A percentile compares a stretch with the other conserved stretches of the same genome.
Evolutionary conservation across 2,888 invertebrate species (phyloP).

Genomic region (Tromatobia lineatoria): DNA sequence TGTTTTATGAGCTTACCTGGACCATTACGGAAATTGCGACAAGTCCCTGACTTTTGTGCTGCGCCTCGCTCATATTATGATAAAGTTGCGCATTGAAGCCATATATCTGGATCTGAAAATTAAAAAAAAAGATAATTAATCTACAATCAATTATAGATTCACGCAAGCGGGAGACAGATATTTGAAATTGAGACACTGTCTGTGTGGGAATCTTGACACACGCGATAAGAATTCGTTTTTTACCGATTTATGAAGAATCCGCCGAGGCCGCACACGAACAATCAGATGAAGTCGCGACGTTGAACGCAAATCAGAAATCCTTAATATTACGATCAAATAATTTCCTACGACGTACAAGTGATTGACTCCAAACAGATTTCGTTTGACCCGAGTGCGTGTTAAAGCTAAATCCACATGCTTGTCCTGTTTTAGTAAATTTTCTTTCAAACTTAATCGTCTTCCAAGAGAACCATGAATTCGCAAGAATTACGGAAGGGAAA

Average conservation of each 20-base stretch:
- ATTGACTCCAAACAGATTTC: background rate
- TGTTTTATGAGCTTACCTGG: slow-evolving; percentile 90
- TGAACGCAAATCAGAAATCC: background rate
- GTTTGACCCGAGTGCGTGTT: background rate
- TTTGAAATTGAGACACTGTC: no score
- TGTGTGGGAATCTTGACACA: no score
- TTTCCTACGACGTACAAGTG: background rate
- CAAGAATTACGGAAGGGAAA: no score
- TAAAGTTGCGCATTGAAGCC: slow-evolving; percentile 99
- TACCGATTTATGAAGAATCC: background rate
- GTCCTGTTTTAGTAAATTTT: no score
- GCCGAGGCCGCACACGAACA: background rate
- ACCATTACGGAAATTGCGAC: slow-evolving; percentile 98
- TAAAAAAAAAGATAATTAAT: slow-evolving; percentile 60
- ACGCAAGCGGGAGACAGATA: background rate
- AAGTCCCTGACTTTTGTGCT: slow-evolving; percentile 98
- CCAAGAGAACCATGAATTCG: no score
- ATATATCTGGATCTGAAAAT: slow-evolving; percentile 96
- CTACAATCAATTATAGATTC: background rate
- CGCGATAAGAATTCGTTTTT: no score
- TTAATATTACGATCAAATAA: background rate
- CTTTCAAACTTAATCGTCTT: no score
- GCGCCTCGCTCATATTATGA: slow-evolving; percentile 98
- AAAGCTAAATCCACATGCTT: no score
- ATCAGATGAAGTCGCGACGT: background rate